phyloP scores from a whole-genome alignment of 2,113 vertebrate species.

The Microcebus tavaratra region DNA sequence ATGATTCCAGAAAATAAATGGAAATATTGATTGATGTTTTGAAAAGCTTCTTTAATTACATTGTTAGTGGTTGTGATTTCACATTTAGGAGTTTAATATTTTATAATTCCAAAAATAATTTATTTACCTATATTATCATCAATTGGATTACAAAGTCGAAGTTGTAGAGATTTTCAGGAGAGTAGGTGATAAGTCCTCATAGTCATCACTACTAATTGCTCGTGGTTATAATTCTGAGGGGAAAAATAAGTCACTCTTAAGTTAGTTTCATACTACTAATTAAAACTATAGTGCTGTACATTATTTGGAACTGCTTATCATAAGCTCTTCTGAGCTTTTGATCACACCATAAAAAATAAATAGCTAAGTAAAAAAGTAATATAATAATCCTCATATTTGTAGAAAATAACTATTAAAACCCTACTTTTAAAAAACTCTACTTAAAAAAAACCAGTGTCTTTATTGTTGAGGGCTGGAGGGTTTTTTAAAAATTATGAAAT shows the following conservation, averaged over 20 bases:
- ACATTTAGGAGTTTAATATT: constrained; percentile 12
- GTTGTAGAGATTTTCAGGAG: constrained; percentile 29
- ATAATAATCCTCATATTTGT: not conserved
- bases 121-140: not conserved
- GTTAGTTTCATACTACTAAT: constrained; percentile 54
- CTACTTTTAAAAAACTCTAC: not conserved
- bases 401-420: constrained; percentile 3
- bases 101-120: constrained; percentile 9
- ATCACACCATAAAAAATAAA: constrained; percentile 12
- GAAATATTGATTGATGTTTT: not conserved
- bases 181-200: not conserved
- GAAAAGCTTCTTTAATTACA: not conserved
- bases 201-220: not conserved
- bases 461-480: not conserved
- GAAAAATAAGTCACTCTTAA: constrained; percentile 36
- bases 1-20: constrained; percentile 15
- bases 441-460: not conserved
- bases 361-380: not conserved
- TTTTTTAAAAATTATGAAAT: not conserved
- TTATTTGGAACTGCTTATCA: constrained; percentile 31
- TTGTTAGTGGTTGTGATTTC: not conserved
- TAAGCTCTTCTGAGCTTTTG: constrained; percentile 45
- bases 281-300: not conserved
- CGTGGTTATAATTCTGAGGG: constrained; percentile 25
- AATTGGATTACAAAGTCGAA: not conserved